phyloP scores from a whole-genome alignment of 2,797 vertebrate species.

The Austrolebias charrua region DNA sequence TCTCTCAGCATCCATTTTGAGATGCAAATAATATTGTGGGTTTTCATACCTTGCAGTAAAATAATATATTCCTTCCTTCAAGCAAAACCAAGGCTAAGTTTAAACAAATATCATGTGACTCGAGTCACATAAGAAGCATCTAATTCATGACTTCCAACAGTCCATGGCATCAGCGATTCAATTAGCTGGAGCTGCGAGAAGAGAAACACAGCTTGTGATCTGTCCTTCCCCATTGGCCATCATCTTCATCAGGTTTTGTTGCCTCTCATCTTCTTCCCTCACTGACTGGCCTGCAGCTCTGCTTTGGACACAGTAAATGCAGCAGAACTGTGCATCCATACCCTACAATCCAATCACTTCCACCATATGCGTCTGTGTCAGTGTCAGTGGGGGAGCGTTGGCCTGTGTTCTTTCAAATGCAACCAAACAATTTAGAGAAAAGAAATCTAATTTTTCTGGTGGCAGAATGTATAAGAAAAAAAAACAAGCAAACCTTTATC shows the following conservation, averaged over 20 bases:
- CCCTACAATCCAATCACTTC: constrained; percentile 67
- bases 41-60: constrained; percentile 25
- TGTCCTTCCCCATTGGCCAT: constrained; percentile 45
- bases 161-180: constrained; percentile 59
- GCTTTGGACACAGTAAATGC: constrained; percentile 41
- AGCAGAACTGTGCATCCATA: constrained; percentile 63
- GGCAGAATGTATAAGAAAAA: constrained; percentile 20
- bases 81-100: constrained; percentile 24
- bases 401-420: constrained; percentile 64
- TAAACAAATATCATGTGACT: constrained; percentile 24
- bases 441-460: constrained; percentile 49
- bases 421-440: constrained; percentile 38
- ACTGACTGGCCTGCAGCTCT: constrained; percentile 50
- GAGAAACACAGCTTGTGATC: constrained; percentile 58
- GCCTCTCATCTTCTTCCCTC: constrained; percentile 36
- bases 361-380: constrained; percentile 66
- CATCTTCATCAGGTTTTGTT: constrained; percentile 58
- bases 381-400: constrained; percentile 33
- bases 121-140: constrained; percentile 21
- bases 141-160: too few species aligned
- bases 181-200: constrained; percentile 54
- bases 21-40: constrained; percentile 1
- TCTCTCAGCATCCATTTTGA: constrained; percentile 9
- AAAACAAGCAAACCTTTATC: constrained; percentile 22
- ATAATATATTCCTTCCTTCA: constrained; percentile 19